phyloP scores from a whole-genome alignment of 92 coral and sea anemone species.

The Muricea muricata region DNA sequence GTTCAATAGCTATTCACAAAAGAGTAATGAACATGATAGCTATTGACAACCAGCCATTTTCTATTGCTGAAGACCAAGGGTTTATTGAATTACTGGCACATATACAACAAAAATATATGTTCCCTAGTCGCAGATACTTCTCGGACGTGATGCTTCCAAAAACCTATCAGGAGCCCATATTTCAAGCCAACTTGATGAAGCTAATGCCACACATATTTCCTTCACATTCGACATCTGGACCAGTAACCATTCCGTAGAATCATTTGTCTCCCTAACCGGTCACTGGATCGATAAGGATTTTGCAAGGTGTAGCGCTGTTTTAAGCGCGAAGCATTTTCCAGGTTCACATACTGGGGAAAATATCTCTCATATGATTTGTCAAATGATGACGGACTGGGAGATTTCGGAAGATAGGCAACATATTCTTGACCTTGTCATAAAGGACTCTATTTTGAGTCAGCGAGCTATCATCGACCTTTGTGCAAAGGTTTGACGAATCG shows the following conservation, averaged over 20 bases:
- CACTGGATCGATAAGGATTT: conserved; percentile 42
- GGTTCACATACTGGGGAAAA: conserved; percentile 39
- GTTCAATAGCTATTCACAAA: conserved; percentile 16
- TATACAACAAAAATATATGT: conserved; percentile 30
- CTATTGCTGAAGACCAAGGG: conserved; percentile 28
- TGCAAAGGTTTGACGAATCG: conserved; percentile 30
- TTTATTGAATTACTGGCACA: conserved; percentile 19
- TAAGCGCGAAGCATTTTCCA: conserved; percentile 38
- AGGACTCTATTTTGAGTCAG: conserved; percentile 34
- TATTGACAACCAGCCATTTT: conserved; percentile 34
- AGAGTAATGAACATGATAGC: conserved; percentile 29
- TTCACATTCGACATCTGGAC: conserved; percentile 72
- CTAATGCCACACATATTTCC: conserved; percentile 51
- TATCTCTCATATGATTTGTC: conserved; percentile 9
- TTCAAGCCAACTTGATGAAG: conserved; percentile 22
- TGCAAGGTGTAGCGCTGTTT: conserved; percentile 6
- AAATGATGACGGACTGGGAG: conserved; percentile 28
- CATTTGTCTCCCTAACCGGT: conserved; percentile 25
- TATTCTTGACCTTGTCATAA: conserved; percentile 26
- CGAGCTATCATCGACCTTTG: conserved; percentile 41
- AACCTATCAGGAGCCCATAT: conserved; percentile 12
- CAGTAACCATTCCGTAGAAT: conserved; percentile 5
- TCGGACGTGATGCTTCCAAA: conserved; percentile 21
- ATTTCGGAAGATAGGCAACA: conserved; percentile 30
- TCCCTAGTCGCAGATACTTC: conserved; percentile 42